These are phyloP conservation scores for Desmodus rotundus DNA, from an alignment of 2,113 vertebrate species.

Conservation along the genomic window DNA sequence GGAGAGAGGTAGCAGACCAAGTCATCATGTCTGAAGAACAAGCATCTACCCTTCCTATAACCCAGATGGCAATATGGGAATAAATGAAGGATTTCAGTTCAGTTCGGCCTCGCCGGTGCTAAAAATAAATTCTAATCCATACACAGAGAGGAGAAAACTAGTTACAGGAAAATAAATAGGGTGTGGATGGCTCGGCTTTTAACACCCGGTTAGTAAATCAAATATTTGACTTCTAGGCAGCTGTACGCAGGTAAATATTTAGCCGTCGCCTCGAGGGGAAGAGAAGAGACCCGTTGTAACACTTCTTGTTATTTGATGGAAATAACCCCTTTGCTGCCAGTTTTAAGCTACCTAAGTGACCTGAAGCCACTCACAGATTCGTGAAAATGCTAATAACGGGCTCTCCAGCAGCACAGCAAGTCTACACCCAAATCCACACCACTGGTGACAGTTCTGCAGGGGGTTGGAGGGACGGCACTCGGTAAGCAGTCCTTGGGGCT, in stretches of 20 bases:
- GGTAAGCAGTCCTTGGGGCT: too few species aligned
- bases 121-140: neutral
- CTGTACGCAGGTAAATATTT: neutral
- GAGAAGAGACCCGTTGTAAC: neutral
- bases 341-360: neutral
- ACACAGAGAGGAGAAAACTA: neutral
- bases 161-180: neutral
- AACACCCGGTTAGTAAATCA: neutral
- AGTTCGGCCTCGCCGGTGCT: too few species aligned
- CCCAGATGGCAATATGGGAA: too few species aligned
- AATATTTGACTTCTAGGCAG: neutral
- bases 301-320: neutral
- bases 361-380: too few species aligned
- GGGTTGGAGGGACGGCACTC: too few species aligned
- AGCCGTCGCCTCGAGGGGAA: neutral
- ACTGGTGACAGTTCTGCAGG: too few species aligned
- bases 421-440: fast-evolving
- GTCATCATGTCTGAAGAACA: neutral
- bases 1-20: neutral
- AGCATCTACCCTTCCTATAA: neutral
- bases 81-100: neutral
- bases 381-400: too few species aligned
- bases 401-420: too few species aligned
- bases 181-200: neutral
- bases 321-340: neutral